Evolutionary conservation across 1,140 invertebrate species (phyloP).

Genomic region (Drosophila pectinifera): DNA sequence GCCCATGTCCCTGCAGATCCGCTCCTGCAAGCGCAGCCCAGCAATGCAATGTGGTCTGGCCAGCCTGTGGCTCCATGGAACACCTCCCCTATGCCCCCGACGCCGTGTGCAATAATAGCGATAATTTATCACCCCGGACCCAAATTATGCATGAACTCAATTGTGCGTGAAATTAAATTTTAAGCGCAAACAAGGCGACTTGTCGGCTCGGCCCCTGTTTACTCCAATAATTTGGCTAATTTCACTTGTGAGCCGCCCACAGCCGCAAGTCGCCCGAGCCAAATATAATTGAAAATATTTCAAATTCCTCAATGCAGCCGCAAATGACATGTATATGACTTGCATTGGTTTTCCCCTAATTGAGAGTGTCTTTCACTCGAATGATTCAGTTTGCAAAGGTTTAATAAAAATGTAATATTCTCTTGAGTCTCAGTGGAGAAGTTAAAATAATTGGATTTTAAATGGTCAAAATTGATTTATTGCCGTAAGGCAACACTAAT

Average conservation of each 20-base stretch:
- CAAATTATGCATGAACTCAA: constrained; percentile 82
- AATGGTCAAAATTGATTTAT: constrained; percentile 1
- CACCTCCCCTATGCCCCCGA: constrained; percentile 11
- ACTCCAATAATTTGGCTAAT: constrained; percentile 81
- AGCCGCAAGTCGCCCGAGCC: constrained; percentile 3
- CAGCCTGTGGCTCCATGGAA: constrained; percentile 40
- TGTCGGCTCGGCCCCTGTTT: constrained; percentile 69
- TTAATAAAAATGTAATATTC: constrained; percentile 5
- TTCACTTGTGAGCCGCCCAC: constrained; percentile 43
- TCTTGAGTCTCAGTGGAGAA: neutral
- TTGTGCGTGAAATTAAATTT: constrained; percentile 84
- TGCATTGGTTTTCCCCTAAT: constrained; percentile 40
- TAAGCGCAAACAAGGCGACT: constrained; percentile 79
- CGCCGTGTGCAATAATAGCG: constrained; percentile 73
- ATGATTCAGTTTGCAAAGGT: neutral
- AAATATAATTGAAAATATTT: constrained; percentile 73
- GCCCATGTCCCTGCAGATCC: constrained; percentile 37
- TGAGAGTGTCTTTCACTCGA: constrained; percentile 18
- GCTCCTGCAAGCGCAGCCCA: constrained; percentile 4
- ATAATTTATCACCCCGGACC: constrained; percentile 77
- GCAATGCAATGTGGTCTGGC: constrained; percentile 39
- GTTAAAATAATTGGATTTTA: neutral
- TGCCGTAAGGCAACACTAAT: neutral
- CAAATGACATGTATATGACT: constrained; percentile 33
- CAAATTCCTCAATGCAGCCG: constrained; percentile 34